Evolutionary conservation across 2,113 vertebrate genomes (phyloP), one percentile per base, ranked within the genome.

Genomic region (Micronycteris hirsuta): DNA sequence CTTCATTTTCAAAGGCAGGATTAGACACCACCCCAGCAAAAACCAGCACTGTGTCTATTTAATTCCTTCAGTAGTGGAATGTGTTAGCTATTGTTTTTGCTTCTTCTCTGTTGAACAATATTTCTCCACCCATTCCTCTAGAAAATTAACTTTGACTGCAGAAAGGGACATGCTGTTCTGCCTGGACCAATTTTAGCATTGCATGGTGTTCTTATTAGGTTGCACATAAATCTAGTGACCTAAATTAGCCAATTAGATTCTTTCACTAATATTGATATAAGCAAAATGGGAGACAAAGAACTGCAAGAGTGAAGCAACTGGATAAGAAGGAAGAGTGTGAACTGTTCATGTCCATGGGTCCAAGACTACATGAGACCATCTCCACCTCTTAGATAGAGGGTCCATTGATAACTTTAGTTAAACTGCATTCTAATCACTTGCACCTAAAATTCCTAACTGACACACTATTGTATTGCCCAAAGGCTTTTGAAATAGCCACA

Each of bases 331-430:
- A 4, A 19, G n/a, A 38, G 28, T 3, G 0, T 36, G 28, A 4
- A 2, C 8, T 0, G 1, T 61, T 52, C 20, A 1, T 45, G 19
- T 22, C 26, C 7, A 0, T 0, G 3, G 13, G 24, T 28, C 19
- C 31, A 49, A 54, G 4, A 16, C 24, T 4, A 47, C 7, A 38
- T 45, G 17, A 58, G 26, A 19, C 4, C 9, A 58, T 5, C 20
- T 47, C 10, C 12, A 47, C 2, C 10, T 38, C 4, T 80, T 47
- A 9, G 24, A 1, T 10, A 45, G 20, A 43, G 8, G 16, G 7
- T 2, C 1, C n/a, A 7, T 31, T 76, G 38, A 15, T 31, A 26
- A 31, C 3, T 15, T 85, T 4, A 16, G 2, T 19, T 89, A 38
- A n/a, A 14, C 28, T 56, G 2, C 1, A 5, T 61, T 17, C 33